Evolutionary conservation across 2,888 invertebrate species (phyloP).

Genomic region (Amiota mariae): DNA sequence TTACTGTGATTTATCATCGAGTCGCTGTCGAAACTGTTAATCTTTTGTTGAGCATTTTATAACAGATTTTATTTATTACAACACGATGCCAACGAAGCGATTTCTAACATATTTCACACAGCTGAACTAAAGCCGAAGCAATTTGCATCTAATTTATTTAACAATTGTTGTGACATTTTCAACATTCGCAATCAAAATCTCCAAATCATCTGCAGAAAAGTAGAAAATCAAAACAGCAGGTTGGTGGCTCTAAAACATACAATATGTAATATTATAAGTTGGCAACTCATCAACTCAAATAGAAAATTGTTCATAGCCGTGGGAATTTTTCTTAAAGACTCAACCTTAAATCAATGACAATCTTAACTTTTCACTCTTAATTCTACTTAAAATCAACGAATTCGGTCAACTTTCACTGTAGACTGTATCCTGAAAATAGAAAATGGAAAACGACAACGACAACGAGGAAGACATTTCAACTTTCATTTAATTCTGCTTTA

Average conservation of each 20-base stretch:
- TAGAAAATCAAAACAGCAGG: too few species aligned
- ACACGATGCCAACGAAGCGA: background rate
- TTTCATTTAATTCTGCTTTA: slow-evolving; percentile 47
- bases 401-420: slow-evolving; percentile 21
- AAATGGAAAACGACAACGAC: background rate
- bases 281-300: background rate
- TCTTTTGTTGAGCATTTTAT: slow-evolving; percentile 51
- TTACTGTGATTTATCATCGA: slow-evolving; percentile 49
- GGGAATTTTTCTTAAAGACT: slow-evolving; percentile 24
- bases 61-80: slow-evolving; percentile 22
- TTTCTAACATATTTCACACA: slow-evolving; percentile 12
- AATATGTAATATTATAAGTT: background rate
- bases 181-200: too few species aligned
- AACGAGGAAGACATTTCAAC: slow-evolving; percentile 33
- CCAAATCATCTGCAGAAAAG: too few species aligned
- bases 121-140: slow-evolving; percentile 35
- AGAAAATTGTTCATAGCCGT: background rate
- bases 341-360: slow-evolving; percentile 38
- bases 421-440: background rate
- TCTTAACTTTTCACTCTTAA: slow-evolving; percentile 24
- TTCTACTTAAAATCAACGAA: background rate
- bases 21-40: slow-evolving; percentile 50
- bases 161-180: slow-evolving; percentile 64
- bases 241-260: too few species aligned
- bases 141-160: slow-evolving; percentile 65